Evolutionary conservation across 2,113 vertebrate genomes (phyloP).

Genomic region (Syrrhaptes paradoxus): DNA sequence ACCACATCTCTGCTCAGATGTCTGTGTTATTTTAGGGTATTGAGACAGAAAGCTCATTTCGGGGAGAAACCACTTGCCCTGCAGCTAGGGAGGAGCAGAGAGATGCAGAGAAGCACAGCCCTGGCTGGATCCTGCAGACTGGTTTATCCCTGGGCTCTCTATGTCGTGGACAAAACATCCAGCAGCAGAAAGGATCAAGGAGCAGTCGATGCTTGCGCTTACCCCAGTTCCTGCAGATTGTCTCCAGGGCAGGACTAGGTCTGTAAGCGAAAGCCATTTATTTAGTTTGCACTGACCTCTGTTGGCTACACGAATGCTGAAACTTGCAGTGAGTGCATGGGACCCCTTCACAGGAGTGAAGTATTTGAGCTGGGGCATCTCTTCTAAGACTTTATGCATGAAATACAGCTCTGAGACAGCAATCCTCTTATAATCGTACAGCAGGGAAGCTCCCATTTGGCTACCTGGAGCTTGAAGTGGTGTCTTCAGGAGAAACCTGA

Average conservation of each 20-base stretch:
- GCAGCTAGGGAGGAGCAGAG: background rate
- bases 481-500: background rate
- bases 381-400: background rate
- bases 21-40: background rate
- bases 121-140: background rate
- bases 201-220: background rate
- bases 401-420: background rate
- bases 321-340: background rate
- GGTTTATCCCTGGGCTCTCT: background rate
- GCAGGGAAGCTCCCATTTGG: background rate
- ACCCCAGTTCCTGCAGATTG: background rate
- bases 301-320: background rate
- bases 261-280: background rate
- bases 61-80: background rate
- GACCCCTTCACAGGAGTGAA: background rate
- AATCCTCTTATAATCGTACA: background rate
- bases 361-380: background rate
- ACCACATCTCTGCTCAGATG: background rate
- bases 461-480: background rate
- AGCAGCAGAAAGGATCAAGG: background rate
- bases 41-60: background rate
- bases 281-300: conserved; percentile 51
- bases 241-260: background rate
- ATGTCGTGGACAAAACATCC: background rate
- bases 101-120: background rate